Evolutionary conservation across 2,113 vertebrate species (phyloP), one percentile per base, ranked within the genome.

Genomic region (Acrocephalus kingi): DNA sequence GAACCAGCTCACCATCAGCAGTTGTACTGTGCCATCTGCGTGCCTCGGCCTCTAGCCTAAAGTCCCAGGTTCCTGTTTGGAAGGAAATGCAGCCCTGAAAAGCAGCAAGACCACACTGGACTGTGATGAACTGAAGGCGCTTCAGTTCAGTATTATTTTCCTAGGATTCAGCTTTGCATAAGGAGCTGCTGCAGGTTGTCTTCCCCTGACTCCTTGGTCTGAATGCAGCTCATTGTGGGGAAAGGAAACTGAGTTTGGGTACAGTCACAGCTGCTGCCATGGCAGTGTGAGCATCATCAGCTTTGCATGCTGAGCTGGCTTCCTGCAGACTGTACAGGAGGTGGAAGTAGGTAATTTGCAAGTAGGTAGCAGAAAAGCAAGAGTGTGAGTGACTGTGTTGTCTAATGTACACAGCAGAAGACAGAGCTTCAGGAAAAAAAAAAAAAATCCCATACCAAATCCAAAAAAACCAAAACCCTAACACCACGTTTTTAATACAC

Each of bases 21-120:
- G 14, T 30, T 3, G 0, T 9, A 3, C 56, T 8, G 18, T 25
- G 25, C 69, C 35, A 54, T 7, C 39, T 51, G 18, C 1, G 0
- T 11, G 48, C 9, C 51, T 49, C 43, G 24, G 22, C 59, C 28
- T n/a, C n/a, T 1, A 43, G 19, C 22, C 19, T 37, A 73, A 54
- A 74, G 59, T 20, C 49, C 2, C 27, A 20, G 49, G 8, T 8
- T 76, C 72, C 13, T 8, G 0, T 45, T 35, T 13, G 30, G 27
- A 14, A n/a, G 74, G 37, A 74, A 77, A 25, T 2, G 2, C 30
- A 69, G 22, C 30, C 8, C 41, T 84, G 63, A 25, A 43, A 56
- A 56, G 27, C 54, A 63, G 16, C 37, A 61, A 61, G 51, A 68
- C 7, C 46, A 19, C 22, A 3, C 15, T 27, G 30, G 49, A 33